Evolutionary conservation across 1,140 invertebrate genomes (phyloP), one percentile per base, ranked within the genome.

Genomic region (Heliconius eleuchia): DNA sequence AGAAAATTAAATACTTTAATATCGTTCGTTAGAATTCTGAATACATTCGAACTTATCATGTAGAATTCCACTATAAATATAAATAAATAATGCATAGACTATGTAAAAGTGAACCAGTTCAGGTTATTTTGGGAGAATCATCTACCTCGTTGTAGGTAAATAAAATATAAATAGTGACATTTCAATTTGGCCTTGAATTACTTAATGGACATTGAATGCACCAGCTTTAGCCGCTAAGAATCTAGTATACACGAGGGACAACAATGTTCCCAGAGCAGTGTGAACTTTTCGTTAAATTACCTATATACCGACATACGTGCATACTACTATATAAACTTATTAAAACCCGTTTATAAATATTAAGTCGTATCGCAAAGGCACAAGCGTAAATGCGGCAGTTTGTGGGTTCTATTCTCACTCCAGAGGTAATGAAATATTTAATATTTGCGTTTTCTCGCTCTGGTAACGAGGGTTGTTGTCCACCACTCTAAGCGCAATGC

Each of bases 241-340:
- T 23, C 55, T 57, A 57, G 55, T 57, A 23, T 66, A 66, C 11
- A 16, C 60, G 4, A 30, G 13, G 60, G 9, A 30, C 13, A 30
- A 66, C 27, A 66, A 23, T 66, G 4, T 5, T 16, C 13, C 42
- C 42, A 46, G 42, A 16, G 42, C 23, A 30, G 9, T 66, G 11
- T 66, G 60, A 66, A 66, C n/a, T 27, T 66, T 66, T 66, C 60
- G 60, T 27, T 66, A 66, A 66, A 66, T 66, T 66, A 27, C n/a
- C 7, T 60, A 60, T 23, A n/a, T n/a, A 23, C 7, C 3, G 8
- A 30, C 23, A 13, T 66, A 30, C 42, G 13, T 0, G 3, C 13
- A 37, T 46, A 16, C 42, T 46, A 46, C 23, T n/a, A n/a, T 60
- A n/a, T 2, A 11, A n/a, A 60, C 23, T 60, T 23, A 23, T 60